A percentile compares a stretch with the other conserved stretches of the same genome.
phyloP scores from a whole-genome alignment of 2,797 vertebrate genomes.

The Eulemur mongoz region DNA sequence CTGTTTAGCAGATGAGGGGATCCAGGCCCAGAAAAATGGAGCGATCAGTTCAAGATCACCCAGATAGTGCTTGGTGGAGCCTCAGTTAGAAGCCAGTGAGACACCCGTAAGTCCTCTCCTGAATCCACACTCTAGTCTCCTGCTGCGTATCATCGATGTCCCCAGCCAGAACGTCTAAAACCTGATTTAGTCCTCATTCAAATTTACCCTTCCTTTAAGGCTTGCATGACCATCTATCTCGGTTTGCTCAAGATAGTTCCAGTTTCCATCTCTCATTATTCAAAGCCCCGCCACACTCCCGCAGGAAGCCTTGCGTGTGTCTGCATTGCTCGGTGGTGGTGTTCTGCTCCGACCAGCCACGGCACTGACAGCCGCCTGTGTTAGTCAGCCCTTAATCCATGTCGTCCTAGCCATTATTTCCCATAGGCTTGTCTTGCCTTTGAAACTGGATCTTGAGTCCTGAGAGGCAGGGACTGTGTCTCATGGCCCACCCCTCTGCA shows the following conservation, averaged over 20 bases:
- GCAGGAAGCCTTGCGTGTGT: neutral
- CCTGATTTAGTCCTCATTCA: neutral
- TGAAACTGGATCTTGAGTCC: neutral
- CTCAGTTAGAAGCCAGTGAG: neutral
- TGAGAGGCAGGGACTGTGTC: neutral
- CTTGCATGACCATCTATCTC: neutral
- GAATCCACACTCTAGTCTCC: neutral
- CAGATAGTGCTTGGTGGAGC: neutral
- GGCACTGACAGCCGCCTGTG: neutral
- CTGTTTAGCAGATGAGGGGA: neutral
- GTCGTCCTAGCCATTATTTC: neutral
- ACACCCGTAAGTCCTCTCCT: too few species aligned
- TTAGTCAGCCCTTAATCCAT: neutral
- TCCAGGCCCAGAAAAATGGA: neutral
- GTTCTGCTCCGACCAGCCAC: neutral
- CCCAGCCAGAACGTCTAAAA: neutral
- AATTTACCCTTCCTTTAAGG: neutral
- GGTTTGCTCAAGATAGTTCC: neutral
- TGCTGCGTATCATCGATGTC: neutral
- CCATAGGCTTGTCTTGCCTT: neutral
- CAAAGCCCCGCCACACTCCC: neutral
- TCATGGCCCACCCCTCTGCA: rapidly evolving
- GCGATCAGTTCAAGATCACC: neutral
- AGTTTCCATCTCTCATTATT: neutral
- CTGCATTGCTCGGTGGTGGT: neutral